Percentiles rank a stretch among this genome's conserved stretches.
phyloP scores from a whole-genome alignment of 2,888 invertebrate genomes.

The Erebia aethiops region DNA sequence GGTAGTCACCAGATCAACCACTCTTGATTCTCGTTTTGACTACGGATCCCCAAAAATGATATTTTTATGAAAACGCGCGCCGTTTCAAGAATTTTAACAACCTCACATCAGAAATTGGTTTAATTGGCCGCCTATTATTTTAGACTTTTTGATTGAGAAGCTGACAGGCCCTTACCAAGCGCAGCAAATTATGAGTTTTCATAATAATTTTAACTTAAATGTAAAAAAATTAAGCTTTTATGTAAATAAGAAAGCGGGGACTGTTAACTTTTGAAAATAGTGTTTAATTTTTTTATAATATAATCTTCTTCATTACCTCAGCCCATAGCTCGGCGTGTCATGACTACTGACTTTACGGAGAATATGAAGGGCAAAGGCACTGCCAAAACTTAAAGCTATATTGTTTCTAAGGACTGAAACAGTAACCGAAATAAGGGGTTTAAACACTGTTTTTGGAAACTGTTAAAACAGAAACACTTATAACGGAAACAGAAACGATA shows the following conservation, averaged over 20 bases:
- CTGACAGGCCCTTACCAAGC: constrained; percentile 41
- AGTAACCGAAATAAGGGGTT: too few relatives aligned
- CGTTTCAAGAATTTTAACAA: constrained; percentile 47
- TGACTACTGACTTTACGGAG: background rate
- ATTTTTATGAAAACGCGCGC: background rate
- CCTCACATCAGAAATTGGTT: constrained; percentile 48
- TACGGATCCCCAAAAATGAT: constrained; percentile 4
- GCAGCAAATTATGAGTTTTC: constrained; percentile 34
- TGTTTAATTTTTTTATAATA: background rate
- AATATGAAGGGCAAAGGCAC: too few relatives aligned
- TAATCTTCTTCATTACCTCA: too few relatives aligned
- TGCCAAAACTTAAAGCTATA: too few relatives aligned
- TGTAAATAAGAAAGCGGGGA: constrained; percentile 21
- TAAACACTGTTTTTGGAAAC: too few relatives aligned
- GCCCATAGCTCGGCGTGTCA: background rate
- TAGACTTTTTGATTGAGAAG: constrained; percentile 53
- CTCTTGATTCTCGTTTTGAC: background rate
- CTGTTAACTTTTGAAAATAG: constrained; percentile 5
- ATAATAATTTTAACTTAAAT: constrained; percentile 20
- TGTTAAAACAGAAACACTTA: too few relatives aligned
- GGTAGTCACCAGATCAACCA: background rate
- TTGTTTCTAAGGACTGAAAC: too few relatives aligned
- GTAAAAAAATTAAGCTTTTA: constrained; percentile 20
- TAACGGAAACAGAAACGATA: too few relatives aligned
- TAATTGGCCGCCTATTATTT: constrained; percentile 57